These are phyloP conservation scores for Tamandua tetradactyla DNA, from an alignment of 2,797 vertebrate species.

Conservation along the genomic window DNA sequence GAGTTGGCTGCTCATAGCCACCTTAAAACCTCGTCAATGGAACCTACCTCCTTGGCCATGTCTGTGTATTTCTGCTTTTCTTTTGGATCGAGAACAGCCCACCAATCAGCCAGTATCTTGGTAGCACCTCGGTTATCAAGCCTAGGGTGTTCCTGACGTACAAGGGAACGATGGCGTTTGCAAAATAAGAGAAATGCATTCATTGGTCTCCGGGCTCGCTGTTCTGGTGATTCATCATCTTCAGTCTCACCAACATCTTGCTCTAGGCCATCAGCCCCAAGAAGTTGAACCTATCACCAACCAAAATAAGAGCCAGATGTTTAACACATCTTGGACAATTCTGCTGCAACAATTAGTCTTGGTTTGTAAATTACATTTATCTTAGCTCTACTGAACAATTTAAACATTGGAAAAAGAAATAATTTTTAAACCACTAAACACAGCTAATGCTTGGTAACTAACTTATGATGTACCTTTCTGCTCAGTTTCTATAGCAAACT, in stretches of 20 bases:
- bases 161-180: slow-evolving; percentile 98
- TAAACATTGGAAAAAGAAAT: not conserved
- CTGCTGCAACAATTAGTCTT: slow-evolving; percentile 36
- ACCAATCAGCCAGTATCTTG: slow-evolving; percentile 99
- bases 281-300: slow-evolving; percentile 87
- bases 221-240: slow-evolving; percentile 95
- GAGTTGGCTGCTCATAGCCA: not conserved
- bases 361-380: slow-evolving; percentile 21
- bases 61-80: slow-evolving; percentile 99
- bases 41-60: slow-evolving; percentile 98
- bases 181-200: slow-evolving; percentile 99
- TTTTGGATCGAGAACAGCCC: slow-evolving; percentile 97
- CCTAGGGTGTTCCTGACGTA: slow-evolving; percentile 96
- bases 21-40: not conserved
- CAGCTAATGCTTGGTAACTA: slow-evolving; percentile 25
- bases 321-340: slow-evolving; percentile 42
- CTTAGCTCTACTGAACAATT: slow-evolving; percentile 27
- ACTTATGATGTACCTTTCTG: slow-evolving; percentile 38
- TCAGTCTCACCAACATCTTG: slow-evolving; percentile 89
- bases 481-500: slow-evolving; percentile 59
- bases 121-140: slow-evolving; percentile 99
- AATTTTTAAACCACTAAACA: slow-evolving; percentile 27
- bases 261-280: slow-evolving; percentile 87
- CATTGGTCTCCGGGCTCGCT: slow-evolving; percentile 97
- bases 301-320: slow-evolving; percentile 54